Conservation (phyloP, 2,797 vertebrate genomes). For the Sphaeramia orbicularis region DNA sequence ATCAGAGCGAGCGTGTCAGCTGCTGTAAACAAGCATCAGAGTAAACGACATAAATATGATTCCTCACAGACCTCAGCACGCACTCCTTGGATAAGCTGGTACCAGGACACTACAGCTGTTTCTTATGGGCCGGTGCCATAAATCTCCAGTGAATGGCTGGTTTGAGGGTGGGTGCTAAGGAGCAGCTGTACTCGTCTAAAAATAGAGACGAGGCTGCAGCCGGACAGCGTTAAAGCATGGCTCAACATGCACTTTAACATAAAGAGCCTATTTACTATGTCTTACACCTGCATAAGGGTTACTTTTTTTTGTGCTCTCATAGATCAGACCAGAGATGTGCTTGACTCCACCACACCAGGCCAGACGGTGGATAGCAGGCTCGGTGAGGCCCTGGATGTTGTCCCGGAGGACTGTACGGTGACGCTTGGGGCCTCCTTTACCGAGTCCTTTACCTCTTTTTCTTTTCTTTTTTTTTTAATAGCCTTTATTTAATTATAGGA, state of each 20-base stretch:
- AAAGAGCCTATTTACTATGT: conserved; percentile 69
- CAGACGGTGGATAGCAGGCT: too few relatives aligned
- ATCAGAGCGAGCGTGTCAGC: conserved; percentile 43
- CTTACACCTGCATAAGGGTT: conserved; percentile 71
- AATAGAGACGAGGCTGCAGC: conserved; percentile 76
- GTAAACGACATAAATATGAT: conserved; percentile 32
- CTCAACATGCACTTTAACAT: conserved; percentile 72
- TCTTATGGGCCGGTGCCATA: conserved; percentile 71
- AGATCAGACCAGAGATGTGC: too few relatives aligned
- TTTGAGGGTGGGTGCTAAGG: conserved; percentile 74
- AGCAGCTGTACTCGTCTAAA: conserved; percentile 83
- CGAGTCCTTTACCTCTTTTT: too few relatives aligned
- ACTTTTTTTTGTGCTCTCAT: too few relatives aligned
- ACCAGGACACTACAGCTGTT: conserved; percentile 77
- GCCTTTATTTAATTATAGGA: too few relatives aligned
- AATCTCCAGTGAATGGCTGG: conserved; percentile 76
- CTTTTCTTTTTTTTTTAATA: too few relatives aligned
- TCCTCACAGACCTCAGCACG: conserved; percentile 35
- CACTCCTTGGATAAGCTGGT: conserved; percentile 53
- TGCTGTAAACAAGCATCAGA: conserved; percentile 25
- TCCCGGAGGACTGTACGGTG: too few relatives aligned
- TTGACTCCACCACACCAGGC: too few relatives aligned
- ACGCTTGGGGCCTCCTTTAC: too few relatives aligned
- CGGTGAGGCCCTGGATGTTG: too few relatives aligned
- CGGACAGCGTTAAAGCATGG: conserved; percentile 62